These are phyloP conservation scores for Thunnus thynnus DNA, from an alignment of 2,113 vertebrate genomes.

Conservation along the genomic window DNA sequence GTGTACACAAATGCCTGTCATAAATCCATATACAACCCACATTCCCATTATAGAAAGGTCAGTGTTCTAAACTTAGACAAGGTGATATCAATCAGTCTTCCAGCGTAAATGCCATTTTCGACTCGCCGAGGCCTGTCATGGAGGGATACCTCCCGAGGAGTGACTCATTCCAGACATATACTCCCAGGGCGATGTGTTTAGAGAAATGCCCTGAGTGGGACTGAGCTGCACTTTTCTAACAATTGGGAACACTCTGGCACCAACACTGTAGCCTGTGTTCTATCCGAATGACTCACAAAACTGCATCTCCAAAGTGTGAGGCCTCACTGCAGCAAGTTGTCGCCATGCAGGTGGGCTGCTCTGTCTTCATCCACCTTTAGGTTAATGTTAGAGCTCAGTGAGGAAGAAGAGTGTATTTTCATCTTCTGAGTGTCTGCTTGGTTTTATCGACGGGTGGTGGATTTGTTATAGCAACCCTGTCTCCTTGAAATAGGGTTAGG, in stretches of 20 bases:
- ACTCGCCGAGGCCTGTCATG: constrained; percentile 17
- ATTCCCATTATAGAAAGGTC: constrained; percentile 24
- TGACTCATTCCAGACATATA: constrained; percentile 53
- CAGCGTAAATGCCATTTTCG: constrained; percentile 25
- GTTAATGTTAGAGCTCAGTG: neutral
- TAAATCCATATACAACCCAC: constrained; percentile 21
- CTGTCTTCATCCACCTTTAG: neutral
- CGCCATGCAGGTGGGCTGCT: neutral
- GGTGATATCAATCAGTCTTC: constrained; percentile 34
- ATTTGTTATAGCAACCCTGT: neutral
- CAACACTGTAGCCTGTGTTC: neutral
- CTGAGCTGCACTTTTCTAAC: neutral
- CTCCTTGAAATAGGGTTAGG: too few species aligned
- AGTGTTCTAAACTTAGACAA: constrained; percentile 21
- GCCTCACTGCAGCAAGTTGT: constrained; percentile 27
- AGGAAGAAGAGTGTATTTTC: too few species aligned
- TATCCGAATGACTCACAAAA: constrained; percentile 34
- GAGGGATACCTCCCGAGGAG: constrained; percentile 38
- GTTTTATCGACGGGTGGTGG: neutral
- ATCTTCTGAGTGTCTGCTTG: neutral
- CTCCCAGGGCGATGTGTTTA: constrained; percentile 25
- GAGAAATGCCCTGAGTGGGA: neutral
- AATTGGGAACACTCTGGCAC: neutral
- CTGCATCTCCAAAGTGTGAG: neutral
- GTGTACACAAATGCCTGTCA: neutral